These are phyloP conservation scores for Eupithecia subfuscata DNA, from an alignment of 2,888 invertebrate genomes.

Conservation along the genomic window DNA sequence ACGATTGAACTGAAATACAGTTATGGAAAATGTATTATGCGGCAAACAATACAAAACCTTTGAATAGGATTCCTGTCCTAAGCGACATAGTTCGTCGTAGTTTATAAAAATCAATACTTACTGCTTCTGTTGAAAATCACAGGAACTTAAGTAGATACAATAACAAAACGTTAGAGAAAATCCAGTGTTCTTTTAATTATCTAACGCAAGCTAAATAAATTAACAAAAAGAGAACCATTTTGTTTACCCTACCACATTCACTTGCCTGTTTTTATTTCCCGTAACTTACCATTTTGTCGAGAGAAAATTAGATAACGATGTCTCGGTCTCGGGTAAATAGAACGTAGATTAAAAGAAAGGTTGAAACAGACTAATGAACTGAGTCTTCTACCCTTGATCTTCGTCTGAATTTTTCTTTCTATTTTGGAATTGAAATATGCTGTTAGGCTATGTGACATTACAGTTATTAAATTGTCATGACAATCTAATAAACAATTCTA, in stretches of 20 bases:
- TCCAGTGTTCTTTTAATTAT: not conserved
- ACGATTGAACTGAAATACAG: slow-evolving; percentile 22
- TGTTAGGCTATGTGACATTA: not conserved
- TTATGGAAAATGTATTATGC: slow-evolving; percentile 18
- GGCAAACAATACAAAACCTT: slow-evolving; percentile 12
- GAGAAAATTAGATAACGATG: slow-evolving; percentile 40
- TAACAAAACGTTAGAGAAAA: not conserved
- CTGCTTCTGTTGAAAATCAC: not conserved
- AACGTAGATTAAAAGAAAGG: slow-evolving; percentile 42
- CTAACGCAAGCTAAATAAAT: not conserved
- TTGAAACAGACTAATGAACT: slow-evolving; percentile 40
- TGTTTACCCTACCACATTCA: slow-evolving; percentile 7
- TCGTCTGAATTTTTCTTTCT: slow-evolving; percentile 4
- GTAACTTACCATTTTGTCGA: slow-evolving; percentile 34
- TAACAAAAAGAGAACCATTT: slow-evolving; percentile 6
- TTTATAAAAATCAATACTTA: not conserved
- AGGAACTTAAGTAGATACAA: not conserved
- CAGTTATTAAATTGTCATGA: not conserved
- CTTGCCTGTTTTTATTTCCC: slow-evolving; percentile 21
- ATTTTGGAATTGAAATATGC: not conserved
- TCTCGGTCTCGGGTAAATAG: slow-evolving; percentile 40
- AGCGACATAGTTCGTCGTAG: not conserved
- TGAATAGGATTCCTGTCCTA: slow-evolving; percentile 12
- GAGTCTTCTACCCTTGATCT: slow-evolving; percentile 25
- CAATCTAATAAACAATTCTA: no score